Conservation (phyloP, 2,113 vertebrate species). For the Oreochromis spilurus region DNA sequence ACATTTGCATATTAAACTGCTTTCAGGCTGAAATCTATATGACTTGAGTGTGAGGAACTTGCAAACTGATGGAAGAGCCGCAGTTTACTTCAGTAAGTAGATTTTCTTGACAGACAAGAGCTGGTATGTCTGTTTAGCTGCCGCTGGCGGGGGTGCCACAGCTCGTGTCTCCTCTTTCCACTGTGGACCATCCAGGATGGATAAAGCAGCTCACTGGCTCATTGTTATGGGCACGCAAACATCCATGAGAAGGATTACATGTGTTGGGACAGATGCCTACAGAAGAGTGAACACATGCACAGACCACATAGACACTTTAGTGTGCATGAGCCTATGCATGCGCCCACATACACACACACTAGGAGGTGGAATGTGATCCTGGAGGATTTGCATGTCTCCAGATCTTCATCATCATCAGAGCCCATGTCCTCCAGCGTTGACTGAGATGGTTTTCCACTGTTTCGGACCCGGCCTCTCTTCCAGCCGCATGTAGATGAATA, state of each 20-base stretch:
- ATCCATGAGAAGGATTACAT: not conserved
- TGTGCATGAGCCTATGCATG: not conserved
- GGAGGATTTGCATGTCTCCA: constrained; percentile 33
- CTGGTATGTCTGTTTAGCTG: not conserved
- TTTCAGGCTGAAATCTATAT: constrained; percentile 27
- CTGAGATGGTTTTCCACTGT: constrained; percentile 22
- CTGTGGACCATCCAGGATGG: not conserved
- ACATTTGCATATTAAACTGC: constrained; percentile 30
- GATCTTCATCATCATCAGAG: constrained; percentile 16
- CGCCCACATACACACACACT: not conserved
- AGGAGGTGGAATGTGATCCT: constrained; percentile 4
- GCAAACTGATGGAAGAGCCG: not conserved
- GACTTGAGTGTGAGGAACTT: not conserved
- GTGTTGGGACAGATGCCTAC: not conserved
- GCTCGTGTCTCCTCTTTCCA: constrained; percentile 6
- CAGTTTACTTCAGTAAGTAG: not conserved
- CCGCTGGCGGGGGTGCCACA: not conserved
- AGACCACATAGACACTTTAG: not conserved
- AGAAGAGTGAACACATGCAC: not conserved
- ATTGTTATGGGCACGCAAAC: not conserved
- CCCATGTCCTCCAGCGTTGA: constrained; percentile 1
- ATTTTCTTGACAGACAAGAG: not conserved
- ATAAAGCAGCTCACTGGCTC: constrained; percentile 14
- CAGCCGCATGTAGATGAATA: not conserved
- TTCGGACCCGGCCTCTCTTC: not conserved